Evolutionary conservation across 2,797 vertebrate species (phyloP), one percentile per base, ranked within the genome.

Genomic region (Macropus fuliginosus): DNA sequence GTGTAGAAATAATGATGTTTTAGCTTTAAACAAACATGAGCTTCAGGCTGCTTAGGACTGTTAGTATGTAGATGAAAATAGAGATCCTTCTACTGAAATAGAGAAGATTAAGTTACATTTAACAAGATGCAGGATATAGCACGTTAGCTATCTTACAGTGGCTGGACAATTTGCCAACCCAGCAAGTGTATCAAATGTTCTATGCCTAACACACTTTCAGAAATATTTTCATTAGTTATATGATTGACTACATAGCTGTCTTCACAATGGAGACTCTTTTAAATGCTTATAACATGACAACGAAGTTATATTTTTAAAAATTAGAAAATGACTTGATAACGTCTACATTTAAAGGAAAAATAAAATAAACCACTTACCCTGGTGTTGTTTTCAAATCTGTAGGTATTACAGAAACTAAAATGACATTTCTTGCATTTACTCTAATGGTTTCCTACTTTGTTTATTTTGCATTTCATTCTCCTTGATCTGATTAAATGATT

Each of bases 171-270:
- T 96, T 97, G 98, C 97, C 98, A 95, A 96, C 91, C 97, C 95
- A 97, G 95, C 92, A 97, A 93, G 97, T 93, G 97, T 97, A 97
- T 98, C 95, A 92, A 90, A 94, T 81, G 93, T 96, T 98, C 96
- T 95, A 96, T 97, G 93, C 0, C 3, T 97, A 97, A 93, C 92
- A 52, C 81, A 56, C 97, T 98, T 98, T 94, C 97, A 98, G 97
- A 97, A 97, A 54, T 97, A 91, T 97, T 98, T 98, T 98, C 94
- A 98, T 98, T 97, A 98, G 95, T 96, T 96, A 96, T 95, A 95
- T 97, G 98, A 98, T 66, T 98, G 98, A 97, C 92, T 97, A 62
- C 4, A 50, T 55, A 94, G 94, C 94, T 92, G 97, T 98, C 91
- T 95, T 98, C 93, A 94, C 93, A 97, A 94, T 95, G 95, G 92